These are phyloP conservation scores for Diglossa cyanea DNA, from an alignment of 2,797 vertebrate species.

Conservation along the genomic window DNA sequence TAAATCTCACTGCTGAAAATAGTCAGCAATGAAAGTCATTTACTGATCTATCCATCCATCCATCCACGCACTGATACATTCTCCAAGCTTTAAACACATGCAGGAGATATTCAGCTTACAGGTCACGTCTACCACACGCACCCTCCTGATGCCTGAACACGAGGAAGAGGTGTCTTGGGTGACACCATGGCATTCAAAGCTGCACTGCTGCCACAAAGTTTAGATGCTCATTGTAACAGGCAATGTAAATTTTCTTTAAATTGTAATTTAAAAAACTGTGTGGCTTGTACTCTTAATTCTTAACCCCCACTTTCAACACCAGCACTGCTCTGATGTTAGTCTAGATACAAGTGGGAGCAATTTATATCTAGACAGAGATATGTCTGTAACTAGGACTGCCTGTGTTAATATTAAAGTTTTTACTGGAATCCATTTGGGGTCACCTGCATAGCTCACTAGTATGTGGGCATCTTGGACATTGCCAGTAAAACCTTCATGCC, in stretches of 20 bases:
- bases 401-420: neutral
- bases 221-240: neutral
- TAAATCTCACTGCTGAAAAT: slow-evolving; percentile 33
- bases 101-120: neutral
- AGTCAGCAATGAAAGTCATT: slow-evolving; percentile 20
- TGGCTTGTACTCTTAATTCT: neutral
- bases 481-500: neutral
- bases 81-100: neutral
- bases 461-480: neutral
- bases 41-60: neutral
- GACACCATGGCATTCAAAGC: neutral
- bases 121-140: neutral
- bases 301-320: neutral
- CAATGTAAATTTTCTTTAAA: too few relatives aligned
- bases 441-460: neutral
- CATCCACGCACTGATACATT: neutral
- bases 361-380: slow-evolving; percentile 29
- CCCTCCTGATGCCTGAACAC: neutral
- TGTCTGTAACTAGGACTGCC: neutral
- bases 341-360: slow-evolving; percentile 1
- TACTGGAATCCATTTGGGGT: neutral
- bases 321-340: neutral
- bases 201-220: neutral
- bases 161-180: neutral
- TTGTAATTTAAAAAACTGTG: neutral